Conservation (phyloP, 2,113 vertebrate genomes). For the Orientallactaga bullata region DNA sequence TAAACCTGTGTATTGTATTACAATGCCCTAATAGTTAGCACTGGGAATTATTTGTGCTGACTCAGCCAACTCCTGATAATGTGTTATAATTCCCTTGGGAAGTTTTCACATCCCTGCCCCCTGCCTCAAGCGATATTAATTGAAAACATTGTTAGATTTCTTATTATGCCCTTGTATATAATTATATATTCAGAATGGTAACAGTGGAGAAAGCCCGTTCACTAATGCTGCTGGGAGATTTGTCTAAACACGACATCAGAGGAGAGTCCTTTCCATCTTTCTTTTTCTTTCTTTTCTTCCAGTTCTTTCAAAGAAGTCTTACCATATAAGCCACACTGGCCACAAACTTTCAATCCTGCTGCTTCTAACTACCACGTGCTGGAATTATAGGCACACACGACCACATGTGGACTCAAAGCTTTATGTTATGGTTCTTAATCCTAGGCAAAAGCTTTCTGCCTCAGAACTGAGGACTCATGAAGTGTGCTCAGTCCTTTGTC, state of each 20-base stretch:
- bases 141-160: not conserved
- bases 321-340: no score
- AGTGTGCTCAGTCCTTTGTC: not conserved
- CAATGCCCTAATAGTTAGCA: not conserved
- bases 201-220: not conserved
- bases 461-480: not conserved
- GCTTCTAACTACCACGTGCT: no score
- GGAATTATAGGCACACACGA: no score
- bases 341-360: no score
- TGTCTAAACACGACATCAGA: not conserved
- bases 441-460: not conserved
- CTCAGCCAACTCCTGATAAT: not conserved
- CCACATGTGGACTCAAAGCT: not conserved
- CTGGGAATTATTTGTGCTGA: not conserved
- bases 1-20: not conserved
- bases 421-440: not conserved
- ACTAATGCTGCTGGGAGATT: not conserved
- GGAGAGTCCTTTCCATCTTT: not conserved
- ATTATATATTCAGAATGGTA: not conserved
- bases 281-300: no score
- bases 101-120: not conserved
- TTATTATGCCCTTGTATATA: not conserved
- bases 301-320: no score
- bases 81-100: not conserved
- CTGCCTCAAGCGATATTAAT: not conserved